Base-by-base conservation (phyloP, 2,888 invertebrate genomes). In the Nebria salina region DNA sequence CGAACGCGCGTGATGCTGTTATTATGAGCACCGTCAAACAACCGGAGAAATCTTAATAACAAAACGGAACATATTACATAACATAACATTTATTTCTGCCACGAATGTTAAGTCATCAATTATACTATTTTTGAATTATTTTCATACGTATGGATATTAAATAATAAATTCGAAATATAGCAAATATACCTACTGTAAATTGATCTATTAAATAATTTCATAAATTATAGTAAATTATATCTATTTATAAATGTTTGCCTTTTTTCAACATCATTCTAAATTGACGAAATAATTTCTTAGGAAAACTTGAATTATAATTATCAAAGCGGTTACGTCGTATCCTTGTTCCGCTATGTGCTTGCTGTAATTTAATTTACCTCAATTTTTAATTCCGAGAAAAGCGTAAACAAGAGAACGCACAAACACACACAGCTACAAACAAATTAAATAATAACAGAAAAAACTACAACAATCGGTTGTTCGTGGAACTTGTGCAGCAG, bases 281-380 rank as follows among this genome's bases (percentile, higher is more conserved):
- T 54, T 8, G 54, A 11, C 13, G 54, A 54, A 54, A 54, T 54
- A 54, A 54, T 8, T 11, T 54, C 54, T 54, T 54, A 54, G 13
- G 54, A 54, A 54, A 54, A 54, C 54, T 54, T 77, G 72, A 72
- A 70, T 77, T 72, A 72, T 77, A 77, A 77, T 77, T 77, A 77
- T 65, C 54, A 41, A 25, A 77, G 77, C 72, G 70, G 77, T 77
- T 77, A 72, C 77, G 77, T 65, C 65, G 77, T 77, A 77, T 77
- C 77, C 72, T 77, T 77, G 77, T 77, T 77, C 77, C 77, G 77
- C 77, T 72, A 65, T 77, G 26, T 77, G 77, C 77, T 65, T 77
- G 26, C 77, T 77, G 65, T 77, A 77, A 77, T 77, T 77, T 77
- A 77, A 77, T 77, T 77, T 77, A 77, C 77, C 77, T 77, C 77